phyloP scores from a whole-genome alignment of 2,113 vertebrate genomes.

The Elanoides forficatus region DNA sequence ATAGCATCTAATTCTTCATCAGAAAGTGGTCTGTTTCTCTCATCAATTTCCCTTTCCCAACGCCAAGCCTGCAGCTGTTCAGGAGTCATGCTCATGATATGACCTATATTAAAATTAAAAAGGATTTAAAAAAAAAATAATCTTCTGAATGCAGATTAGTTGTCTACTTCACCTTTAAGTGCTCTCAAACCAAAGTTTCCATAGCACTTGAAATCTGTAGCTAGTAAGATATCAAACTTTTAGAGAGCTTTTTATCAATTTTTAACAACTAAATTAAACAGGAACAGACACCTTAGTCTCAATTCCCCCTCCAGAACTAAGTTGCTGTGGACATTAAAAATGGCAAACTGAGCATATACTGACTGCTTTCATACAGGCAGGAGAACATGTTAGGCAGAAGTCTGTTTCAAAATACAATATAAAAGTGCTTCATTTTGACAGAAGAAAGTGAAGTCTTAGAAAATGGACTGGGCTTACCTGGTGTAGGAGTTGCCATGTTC shows the following conservation, averaged over 20 bases:
- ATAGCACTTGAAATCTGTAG: not conserved
- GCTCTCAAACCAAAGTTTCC: not conserved
- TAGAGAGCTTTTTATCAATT: not conserved
- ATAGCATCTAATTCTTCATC: constrained; percentile 98
- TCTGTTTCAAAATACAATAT: not conserved
- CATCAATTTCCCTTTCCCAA: constrained; percentile 98
- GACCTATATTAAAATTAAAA: constrained; percentile 74
- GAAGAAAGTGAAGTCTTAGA: not conserved
- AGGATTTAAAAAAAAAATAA: accelerated
- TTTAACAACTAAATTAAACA: not conserved
- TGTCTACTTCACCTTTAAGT: not conserved
- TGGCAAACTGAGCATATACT: not conserved
- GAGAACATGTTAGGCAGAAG: not conserved
- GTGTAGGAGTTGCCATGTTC: constrained; percentile 98
- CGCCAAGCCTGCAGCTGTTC: constrained; percentile 98
- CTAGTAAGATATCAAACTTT: not conserved
- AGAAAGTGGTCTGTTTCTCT: constrained; percentile 94
- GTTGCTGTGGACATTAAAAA: not conserved
- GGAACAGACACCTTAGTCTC: not conserved
- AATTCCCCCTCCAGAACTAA: not conserved
- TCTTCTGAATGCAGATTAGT: not conserved
- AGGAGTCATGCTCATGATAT: constrained; percentile 99
- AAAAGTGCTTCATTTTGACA: not conserved
- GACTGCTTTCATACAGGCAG: not conserved
- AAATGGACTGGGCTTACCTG: constrained; percentile 73